Evolutionary conservation across 2,888 invertebrate genomes (phyloP).

Genomic region (Sphinx pinastri): DNA sequence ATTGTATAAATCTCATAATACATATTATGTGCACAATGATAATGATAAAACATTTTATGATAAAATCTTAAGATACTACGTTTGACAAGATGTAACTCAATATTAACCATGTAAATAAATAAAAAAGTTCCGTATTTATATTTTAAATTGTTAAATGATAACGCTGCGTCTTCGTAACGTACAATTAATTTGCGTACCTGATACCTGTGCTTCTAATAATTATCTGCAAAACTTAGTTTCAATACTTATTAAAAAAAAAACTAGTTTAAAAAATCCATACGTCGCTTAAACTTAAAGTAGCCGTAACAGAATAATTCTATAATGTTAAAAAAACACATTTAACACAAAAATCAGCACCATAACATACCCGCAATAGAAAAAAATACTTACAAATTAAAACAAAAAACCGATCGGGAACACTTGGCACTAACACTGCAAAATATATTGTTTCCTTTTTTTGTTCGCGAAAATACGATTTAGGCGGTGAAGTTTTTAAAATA

Average conservation of each 20-base stretch:
- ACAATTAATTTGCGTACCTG: not conserved
- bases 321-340: not conserved
- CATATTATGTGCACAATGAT: slow-evolving; percentile 5
- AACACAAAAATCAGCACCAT: not conserved
- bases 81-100: not conserved
- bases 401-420: slow-evolving; percentile 13
- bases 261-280: not conserved
- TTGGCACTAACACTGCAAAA: slow-evolving; percentile 7
- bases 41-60: slow-evolving; percentile 13
- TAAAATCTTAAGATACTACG: not conserved
- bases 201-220: too few relatives aligned
- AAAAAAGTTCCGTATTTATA: not conserved
- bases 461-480: slow-evolving; percentile 11
- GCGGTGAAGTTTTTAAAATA: slow-evolving; percentile 40
- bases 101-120: not conserved
- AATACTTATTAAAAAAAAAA: not conserved
- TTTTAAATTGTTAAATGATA: not conserved
- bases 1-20: not conserved
- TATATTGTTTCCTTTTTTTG: not conserved
- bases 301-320: not conserved
- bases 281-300: not conserved
- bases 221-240: not conserved
- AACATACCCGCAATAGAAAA: slow-evolving; percentile 18
- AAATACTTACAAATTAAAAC: slow-evolving; percentile 22
- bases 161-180: not conserved